Evolutionary conservation across 2,797 vertebrate species (phyloP).

Genomic region (Enteromius fasciolatus): DNA sequence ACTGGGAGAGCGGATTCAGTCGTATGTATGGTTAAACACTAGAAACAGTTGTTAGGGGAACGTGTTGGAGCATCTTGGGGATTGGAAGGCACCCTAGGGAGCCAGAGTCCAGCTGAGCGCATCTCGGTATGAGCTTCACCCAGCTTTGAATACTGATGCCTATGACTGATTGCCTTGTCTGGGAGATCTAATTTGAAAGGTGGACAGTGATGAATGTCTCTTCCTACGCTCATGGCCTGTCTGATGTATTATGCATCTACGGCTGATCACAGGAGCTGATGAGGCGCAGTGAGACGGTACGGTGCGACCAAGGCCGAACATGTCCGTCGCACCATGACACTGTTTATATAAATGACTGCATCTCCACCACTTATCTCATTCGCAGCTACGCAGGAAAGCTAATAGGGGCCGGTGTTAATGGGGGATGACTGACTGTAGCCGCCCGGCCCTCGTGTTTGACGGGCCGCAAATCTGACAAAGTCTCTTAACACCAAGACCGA

Average conservation of each 20-base stretch:
- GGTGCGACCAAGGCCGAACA: constrained; percentile 67
- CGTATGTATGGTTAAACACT: constrained; percentile 60
- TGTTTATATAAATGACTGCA: constrained; percentile 80
- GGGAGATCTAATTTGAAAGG: constrained; percentile 83
- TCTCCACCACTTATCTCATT: constrained; percentile 67
- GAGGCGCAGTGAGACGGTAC: constrained; percentile 65
- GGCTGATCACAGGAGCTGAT: constrained; percentile 77
- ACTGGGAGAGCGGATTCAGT: constrained; percentile 62
- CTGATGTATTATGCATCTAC: constrained; percentile 85
- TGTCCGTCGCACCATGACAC: constrained; percentile 78
- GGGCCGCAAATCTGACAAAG: constrained; percentile 77
- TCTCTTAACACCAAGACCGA: constrained; percentile 74
- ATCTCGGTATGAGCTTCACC: constrained; percentile 68
- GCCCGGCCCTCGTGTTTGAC: constrained; percentile 72
- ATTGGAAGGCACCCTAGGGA: constrained; percentile 69
- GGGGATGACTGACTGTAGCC: constrained; percentile 79
- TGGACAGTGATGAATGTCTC: constrained; percentile 86
- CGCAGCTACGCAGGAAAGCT: constrained; percentile 71
- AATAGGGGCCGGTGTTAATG: constrained; percentile 76
- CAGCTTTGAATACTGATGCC: constrained; percentile 76
- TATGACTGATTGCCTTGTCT: constrained; percentile 82
- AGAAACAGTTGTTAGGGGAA: constrained; percentile 65
- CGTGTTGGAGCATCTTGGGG: constrained; percentile 43
- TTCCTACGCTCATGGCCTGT: constrained; percentile 75
- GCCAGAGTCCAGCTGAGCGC: constrained; percentile 48